These are phyloP conservation scores for Scrobipalpa atriplicella DNA, from an alignment of 2,888 invertebrate species.

Conservation along the genomic window DNA sequence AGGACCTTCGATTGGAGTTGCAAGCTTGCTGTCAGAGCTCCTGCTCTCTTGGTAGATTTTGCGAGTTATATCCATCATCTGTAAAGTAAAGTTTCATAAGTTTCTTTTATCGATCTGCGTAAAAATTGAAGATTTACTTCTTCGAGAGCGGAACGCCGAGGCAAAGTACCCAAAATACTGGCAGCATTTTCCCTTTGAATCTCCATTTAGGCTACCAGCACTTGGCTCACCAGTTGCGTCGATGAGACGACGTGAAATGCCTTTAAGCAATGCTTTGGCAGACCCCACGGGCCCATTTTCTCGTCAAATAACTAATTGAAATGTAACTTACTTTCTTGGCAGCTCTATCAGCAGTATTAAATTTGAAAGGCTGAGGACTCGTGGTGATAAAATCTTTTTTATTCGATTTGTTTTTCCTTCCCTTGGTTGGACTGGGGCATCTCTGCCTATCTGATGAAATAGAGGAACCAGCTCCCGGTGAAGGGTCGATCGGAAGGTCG, in stretches of 20 bases:
- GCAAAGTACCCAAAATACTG: too few relatives aligned
- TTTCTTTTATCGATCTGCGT: too few relatives aligned
- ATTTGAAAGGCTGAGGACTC: constrained; percentile 77
- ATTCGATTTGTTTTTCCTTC: constrained; percentile 51
- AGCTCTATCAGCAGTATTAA: constrained; percentile 77
- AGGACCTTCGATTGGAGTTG: constrained; percentile 48
- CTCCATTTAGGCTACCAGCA: too few relatives aligned
- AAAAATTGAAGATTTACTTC: too few relatives aligned
- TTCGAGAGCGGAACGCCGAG: too few relatives aligned
- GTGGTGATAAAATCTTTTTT: constrained; percentile 79
- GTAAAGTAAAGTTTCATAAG: constrained; percentile 37
- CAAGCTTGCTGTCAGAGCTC: constrained; percentile 56
- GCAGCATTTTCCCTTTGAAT: too few relatives aligned
- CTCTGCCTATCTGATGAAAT: constrained; percentile 62
- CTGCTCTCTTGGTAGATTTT: constrained; percentile 68
- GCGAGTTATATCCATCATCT: constrained; percentile 70
- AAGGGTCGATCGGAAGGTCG: constrained; percentile 73
- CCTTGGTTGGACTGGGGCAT: constrained; percentile 62
- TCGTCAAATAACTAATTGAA: background rate
- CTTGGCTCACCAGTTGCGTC: too few relatives aligned
- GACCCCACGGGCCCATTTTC: background rate
- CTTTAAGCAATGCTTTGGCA: too few relatives aligned
- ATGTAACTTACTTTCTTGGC: constrained; percentile 62
- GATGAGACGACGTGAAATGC: too few relatives aligned
- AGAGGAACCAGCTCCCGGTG: constrained; percentile 62